A percentile compares a stretch with the other conserved stretches of the same genome.
These are phyloP conservation scores for Melolontha melolontha DNA, from an alignment of 2,888 invertebrate genomes.

Conservation along the genomic window DNA sequence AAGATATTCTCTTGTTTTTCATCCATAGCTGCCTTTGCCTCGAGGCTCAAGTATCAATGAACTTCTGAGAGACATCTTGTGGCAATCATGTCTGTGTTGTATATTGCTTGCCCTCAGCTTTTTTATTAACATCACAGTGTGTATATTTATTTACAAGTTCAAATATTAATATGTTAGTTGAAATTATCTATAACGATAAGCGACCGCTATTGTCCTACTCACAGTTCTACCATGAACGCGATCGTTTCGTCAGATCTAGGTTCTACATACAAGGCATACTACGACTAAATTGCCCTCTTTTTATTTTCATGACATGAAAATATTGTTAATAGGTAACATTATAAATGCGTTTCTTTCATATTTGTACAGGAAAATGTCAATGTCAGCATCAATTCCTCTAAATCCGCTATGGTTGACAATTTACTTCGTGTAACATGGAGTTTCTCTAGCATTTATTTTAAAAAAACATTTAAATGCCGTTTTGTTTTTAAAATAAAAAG, in stretches of 20 bases:
- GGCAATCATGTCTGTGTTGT: constrained; percentile 57
- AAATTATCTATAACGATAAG: constrained; percentile 27
- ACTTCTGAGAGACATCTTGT: constrained; percentile 78
- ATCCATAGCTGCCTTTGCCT: constrained; percentile 55
- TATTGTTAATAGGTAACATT: constrained; percentile 28
- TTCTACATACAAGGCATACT: constrained; percentile 27
- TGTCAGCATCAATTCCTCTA: constrained; percentile 21
- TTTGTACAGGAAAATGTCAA: constrained; percentile 36
- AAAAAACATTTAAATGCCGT: constrained; percentile 5
- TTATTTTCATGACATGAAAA: constrained; percentile 26
- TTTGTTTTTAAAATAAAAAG: constrained; percentile 7
- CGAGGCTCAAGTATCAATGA: constrained; percentile 68
- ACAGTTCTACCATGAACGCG: constrained; percentile 20
- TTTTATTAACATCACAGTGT: constrained; percentile 35
- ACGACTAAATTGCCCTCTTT: constrained; percentile 34
- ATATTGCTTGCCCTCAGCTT: constrained; percentile 47
- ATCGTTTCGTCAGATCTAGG: constrained; percentile 19
- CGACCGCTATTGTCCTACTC: constrained; percentile 29
- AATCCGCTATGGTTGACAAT: constrained; percentile 14
- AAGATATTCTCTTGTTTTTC: constrained; percentile 56
- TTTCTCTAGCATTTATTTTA: constrained; percentile 24
- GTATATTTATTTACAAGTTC: constrained; percentile 36
- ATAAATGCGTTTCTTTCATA: constrained; percentile 26
- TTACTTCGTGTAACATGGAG: constrained; percentile 6
- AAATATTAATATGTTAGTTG: constrained; percentile 34